phyloP scores from a whole-genome alignment of 1,140 invertebrate species.

The Achroia grisella region DNA sequence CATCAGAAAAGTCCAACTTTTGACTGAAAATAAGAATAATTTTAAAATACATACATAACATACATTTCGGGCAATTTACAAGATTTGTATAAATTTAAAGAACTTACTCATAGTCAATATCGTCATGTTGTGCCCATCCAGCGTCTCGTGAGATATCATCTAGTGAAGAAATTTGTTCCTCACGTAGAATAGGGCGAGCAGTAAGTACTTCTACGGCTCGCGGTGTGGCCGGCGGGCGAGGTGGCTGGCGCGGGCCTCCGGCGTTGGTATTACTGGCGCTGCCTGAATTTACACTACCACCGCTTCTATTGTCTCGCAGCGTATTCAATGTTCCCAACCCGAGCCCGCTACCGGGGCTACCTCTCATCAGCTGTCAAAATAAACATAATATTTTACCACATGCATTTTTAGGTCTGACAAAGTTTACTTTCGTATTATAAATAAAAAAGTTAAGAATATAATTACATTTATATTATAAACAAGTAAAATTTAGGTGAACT shows the following conservation, averaged over 20 bases:
- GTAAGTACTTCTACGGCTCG: slow-evolving; percentile 59
- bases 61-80: background rate
- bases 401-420: background rate
- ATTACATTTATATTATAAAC: too few species aligned
- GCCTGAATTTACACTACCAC: slow-evolving; percentile 21
- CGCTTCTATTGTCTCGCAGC: slow-evolving; percentile 36
- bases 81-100: background rate
- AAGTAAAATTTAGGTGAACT: too few species aligned
- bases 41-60: slow-evolving; percentile 1
- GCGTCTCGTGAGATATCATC: slow-evolving; percentile 92
- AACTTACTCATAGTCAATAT: slow-evolving; percentile 93
- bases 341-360: slow-evolving; percentile 62
- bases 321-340: slow-evolving; percentile 53
- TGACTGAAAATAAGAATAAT: slow-evolving; percentile 76
- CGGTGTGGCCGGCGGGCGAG: slow-evolving; percentile 44
- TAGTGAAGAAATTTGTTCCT: slow-evolving; percentile 93
- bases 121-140: slow-evolving; percentile 93
- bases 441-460: too few species aligned
- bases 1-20: slow-evolving; percentile 95
- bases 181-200: slow-evolving; percentile 88
- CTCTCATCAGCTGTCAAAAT: slow-evolving; percentile 55
- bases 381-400: too few species aligned
- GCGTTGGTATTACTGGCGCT: slow-evolving; percentile 20
- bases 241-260: slow-evolving; percentile 30
- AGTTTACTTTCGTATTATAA: too few species aligned